Base-by-base conservation (phyloP, 2,797 vertebrate genomes). In the Aeoliscus strigatus region DNA sequence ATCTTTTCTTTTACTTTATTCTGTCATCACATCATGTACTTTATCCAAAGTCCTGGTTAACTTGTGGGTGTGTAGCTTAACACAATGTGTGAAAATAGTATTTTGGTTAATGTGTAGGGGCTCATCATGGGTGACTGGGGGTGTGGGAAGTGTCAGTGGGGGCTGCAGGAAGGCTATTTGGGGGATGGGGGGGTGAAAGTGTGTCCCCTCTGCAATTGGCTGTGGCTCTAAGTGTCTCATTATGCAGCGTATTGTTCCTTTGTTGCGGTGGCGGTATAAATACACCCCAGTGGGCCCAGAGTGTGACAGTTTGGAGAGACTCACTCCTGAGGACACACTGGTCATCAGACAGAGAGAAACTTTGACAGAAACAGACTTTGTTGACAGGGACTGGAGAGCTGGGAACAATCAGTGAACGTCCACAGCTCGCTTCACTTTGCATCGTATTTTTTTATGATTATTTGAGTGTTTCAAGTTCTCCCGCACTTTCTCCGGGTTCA, bases 161-260 rank as follows among this genome's bases (percentile, higher is more conserved):
- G n/a, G n/a, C 23, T 62, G 63, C 34, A 70, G 51, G 41, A 64
- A 64, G 75, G 77, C 60, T 69, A 65, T 58, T 72, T 59, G 28
- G 40, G 27, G 35, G 67, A 51, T n/a, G 72, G 40, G 63, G 75
- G 77, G 73, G 78, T 72, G 72, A 82, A 85, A 85, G 79, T 86
- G 81, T 82, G 77, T 76, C 85, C 78, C 81, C 73, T 86, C 84
- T 85, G 81, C 84, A 84, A 90, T 90, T 89, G 89, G 89, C 79
- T 84, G 80, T 57, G 47, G 60, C 75, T 82, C 78, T 82, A 84
- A 83, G 81, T 85, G 80, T 86, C 82, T 87, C 85, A 90, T 90
- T 90, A 89, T 90, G 86, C 87, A 6, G 43, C 53, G 74, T 86
- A 86, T 90, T 91, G 89, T 90, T 89, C 87, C 83, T 88, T 91